Evolutionary conservation across 2,888 invertebrate species (phyloP).

Genomic region (Ptilodon capucinus): DNA sequence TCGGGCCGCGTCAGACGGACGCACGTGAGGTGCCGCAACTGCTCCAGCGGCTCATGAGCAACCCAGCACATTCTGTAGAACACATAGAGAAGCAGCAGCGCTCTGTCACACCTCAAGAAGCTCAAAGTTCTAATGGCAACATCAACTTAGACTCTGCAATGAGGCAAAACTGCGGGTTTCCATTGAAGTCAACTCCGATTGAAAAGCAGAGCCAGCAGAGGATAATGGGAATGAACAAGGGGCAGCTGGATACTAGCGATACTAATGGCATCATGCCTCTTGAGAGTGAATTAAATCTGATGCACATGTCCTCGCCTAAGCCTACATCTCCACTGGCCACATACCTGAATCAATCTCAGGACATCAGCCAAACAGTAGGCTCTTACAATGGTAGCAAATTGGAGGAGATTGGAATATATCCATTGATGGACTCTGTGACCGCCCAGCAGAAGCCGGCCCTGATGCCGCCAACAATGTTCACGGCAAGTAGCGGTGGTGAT

Average conservation of each 20-base stretch:
- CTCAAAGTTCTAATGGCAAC: slow-evolving; percentile 62
- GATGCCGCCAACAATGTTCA: slow-evolving; percentile 94
- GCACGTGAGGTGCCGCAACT: slow-evolving; percentile 84
- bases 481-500: slow-evolving; percentile 80
- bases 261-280: slow-evolving; percentile 67
- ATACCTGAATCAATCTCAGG: slow-evolving; percentile 77
- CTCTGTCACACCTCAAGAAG: slow-evolving; percentile 87
- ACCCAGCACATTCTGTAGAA: slow-evolving; percentile 92
- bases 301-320: slow-evolving; percentile 80
- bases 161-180: slow-evolving; percentile 63
- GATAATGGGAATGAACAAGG: slow-evolving; percentile 60
- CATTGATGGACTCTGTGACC: slow-evolving; percentile 58
- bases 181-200: slow-evolving; percentile 68
- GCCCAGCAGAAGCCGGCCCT: slow-evolving; percentile 87
- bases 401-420: slow-evolving; percentile 59
- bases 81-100: slow-evolving; percentile 94
- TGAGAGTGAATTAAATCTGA: slow-evolving; percentile 79
- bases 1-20: slow-evolving; percentile 73
- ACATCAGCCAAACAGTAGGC: slow-evolving; percentile 60
- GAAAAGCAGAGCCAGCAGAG: slow-evolving; percentile 70
- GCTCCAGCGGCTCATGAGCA: slow-evolving; percentile 91
- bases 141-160: slow-evolving; percentile 55
- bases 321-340: slow-evolving; percentile 81
- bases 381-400: slow-evolving; percentile 61
- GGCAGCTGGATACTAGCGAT: slow-evolving; percentile 54